Evolutionary conservation across 2,888 invertebrate species (phyloP).

Genomic region (Acronicta alni): DNA sequence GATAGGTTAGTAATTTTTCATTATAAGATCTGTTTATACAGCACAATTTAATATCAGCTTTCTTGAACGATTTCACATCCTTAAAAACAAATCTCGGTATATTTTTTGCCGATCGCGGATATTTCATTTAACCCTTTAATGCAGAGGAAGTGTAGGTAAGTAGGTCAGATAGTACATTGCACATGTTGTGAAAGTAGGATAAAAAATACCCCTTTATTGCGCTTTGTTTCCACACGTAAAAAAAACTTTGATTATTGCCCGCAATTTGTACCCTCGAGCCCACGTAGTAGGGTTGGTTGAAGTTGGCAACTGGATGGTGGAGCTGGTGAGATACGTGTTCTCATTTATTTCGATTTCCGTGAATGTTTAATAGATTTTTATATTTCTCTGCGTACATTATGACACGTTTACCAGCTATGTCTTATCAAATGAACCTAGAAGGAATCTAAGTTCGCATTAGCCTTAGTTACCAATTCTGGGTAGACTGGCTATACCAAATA

Average conservation of each 20-base stretch:
- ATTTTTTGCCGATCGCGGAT: conserved; percentile 78
- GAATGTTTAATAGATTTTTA: neutral
- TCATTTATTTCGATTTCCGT: neutral
- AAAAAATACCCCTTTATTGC: conserved; percentile 83
- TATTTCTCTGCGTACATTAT: neutral
- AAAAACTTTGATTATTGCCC: conserved; percentile 86
- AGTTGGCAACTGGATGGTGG: conserved; percentile 63
- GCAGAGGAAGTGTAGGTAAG: conserved; percentile 86
- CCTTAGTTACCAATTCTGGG: conserved; percentile 57
- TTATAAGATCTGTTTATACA: conserved; percentile 8
- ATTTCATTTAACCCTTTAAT: conserved; percentile 85
- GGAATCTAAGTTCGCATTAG: neutral
- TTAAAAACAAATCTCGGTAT: conserved; percentile 67
- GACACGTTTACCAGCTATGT: too few relatives aligned
- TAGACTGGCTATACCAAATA: conserved; percentile 64
- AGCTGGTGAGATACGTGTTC: too few relatives aligned
- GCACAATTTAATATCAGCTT: conserved; percentile 30
- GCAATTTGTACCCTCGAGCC: conserved; percentile 84
- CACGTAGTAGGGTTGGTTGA: conserved; percentile 58
- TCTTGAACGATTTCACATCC: conserved; percentile 61
- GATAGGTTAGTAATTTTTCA: too few relatives aligned
- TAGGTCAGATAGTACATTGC: conserved; percentile 87
- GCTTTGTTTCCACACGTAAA: conserved; percentile 82
- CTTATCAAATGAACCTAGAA: neutral
- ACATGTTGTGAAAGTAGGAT: conserved; percentile 87